Conservation (phyloP, 2,888 invertebrate genomes). For the Tribolium freemani region DNA sequence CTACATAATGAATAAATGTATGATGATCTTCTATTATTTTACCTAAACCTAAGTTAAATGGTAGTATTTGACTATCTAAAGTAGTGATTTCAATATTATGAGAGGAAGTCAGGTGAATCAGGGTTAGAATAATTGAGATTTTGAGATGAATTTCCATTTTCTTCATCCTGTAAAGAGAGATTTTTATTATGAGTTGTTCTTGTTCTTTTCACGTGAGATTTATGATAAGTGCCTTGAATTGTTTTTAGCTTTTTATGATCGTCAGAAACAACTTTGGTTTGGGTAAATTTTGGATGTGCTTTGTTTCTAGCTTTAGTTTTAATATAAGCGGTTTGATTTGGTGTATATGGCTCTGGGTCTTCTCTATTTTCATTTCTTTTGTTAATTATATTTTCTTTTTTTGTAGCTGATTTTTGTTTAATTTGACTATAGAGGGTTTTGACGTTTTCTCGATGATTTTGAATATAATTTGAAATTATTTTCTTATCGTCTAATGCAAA, state of each 20-base stretch:
- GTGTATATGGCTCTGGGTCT: too few species aligned
- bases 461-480: conserved; percentile 40
- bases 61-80: conserved; percentile 14
- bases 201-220: conserved; percentile 32
- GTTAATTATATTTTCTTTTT: conserved; percentile 24
- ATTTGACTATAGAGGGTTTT: conserved; percentile 36
- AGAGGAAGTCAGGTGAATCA: neutral
- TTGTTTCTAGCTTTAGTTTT: too few species aligned
- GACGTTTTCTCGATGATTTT: conserved; percentile 20
- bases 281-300: too few species aligned
- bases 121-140: neutral
- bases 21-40: conserved; percentile 26
- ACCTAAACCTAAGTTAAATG: conserved; percentile 30
- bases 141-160: conserved; percentile 8
- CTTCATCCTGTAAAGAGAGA: neutral
- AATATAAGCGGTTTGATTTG: too few species aligned
- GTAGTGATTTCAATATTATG: conserved; percentile 3
- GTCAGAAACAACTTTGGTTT: conserved; percentile 23
- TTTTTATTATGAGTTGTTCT: conserved; percentile 12
- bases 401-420: conserved; percentile 23
- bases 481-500: conserved; percentile 40
- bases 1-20: conserved; percentile 42
- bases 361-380: conserved; percentile 30
- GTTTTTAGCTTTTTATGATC: conserved; percentile 30
- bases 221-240: conserved; percentile 33